phyloP scores from a whole-genome alignment of 2,113 vertebrate species.

The Hippocampus guttulatus region DNA sequence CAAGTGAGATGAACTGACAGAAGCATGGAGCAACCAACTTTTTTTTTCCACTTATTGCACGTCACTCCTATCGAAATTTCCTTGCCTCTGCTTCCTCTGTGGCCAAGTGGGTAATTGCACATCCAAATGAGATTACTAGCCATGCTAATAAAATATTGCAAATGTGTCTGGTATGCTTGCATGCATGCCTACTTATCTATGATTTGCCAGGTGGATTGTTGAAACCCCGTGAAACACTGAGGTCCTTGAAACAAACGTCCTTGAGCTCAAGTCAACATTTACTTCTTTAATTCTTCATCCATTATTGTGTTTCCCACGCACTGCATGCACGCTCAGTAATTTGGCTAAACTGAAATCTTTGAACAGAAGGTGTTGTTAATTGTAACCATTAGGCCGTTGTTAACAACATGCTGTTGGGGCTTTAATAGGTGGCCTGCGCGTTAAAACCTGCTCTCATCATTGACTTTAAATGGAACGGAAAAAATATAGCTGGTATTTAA shows the following conservation, averaged over 20 bases:
- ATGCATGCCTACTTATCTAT: no score
- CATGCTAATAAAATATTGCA: no score
- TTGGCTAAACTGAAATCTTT: constrained; percentile 45
- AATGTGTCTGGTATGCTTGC: no score
- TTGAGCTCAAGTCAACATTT: background rate
- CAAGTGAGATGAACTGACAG: background rate
- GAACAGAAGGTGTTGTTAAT: constrained; percentile 57
- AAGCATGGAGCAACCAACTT: background rate
- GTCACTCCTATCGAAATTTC: background rate
- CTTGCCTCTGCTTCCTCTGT: no score
- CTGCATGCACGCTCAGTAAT: constrained; percentile 54
- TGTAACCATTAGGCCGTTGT: constrained; percentile 62
- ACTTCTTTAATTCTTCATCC: background rate
- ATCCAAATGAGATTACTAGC: no score
- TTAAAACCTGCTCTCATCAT: constrained; percentile 42
- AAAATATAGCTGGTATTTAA: background rate
- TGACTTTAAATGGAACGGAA: constrained; percentile 5
- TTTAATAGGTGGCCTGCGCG: constrained; percentile 44
- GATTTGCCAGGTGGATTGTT: background rate
- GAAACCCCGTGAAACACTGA: background rate
- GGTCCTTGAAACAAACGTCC: background rate
- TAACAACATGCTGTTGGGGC: constrained; percentile 37
- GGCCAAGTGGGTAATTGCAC: no score
- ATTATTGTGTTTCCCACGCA: constrained; percentile 16
- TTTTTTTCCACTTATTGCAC: background rate